Percentiles rank a stretch among this genome's conserved stretches.
Evolutionary conservation across 1,140 invertebrate genomes (phyloP).

Genomic region (Linepithema humile): DNA sequence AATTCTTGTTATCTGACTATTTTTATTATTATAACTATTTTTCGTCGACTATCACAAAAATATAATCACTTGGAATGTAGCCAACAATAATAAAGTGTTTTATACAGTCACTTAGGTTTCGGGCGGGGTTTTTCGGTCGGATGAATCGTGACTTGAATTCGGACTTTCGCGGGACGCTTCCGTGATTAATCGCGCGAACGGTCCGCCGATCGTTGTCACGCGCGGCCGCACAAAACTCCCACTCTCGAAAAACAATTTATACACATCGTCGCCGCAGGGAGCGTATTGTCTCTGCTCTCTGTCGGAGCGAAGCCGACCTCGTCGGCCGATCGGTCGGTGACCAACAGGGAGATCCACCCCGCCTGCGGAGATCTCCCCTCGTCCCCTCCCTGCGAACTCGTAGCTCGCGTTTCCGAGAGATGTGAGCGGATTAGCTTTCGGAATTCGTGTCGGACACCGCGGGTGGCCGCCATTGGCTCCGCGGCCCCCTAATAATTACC

Average conservation of each 20-base stretch:
- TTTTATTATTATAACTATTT: too few species aligned
- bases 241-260: conserved; percentile 78
- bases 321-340: conserved; percentile 38
- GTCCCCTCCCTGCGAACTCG: conserved; percentile 56
- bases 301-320: conserved; percentile 68
- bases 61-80: too few species aligned
- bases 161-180: not conserved
- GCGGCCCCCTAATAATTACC: conserved; percentile 79
- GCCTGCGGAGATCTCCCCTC: conserved; percentile 38
- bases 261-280: conserved; percentile 70
- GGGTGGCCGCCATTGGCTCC: conserved; percentile 75
- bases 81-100: too few species aligned
- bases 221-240: conserved; percentile 19
- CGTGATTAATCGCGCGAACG: conserved; percentile 11
- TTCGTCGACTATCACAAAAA: too few species aligned
- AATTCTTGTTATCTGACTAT: too few species aligned
- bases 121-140: not conserved
- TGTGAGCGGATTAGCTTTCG: conserved; percentile 79
- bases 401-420: conserved; percentile 67
- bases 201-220: conserved; percentile 45
- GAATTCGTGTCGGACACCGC: conserved; percentile 79
- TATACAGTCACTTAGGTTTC: too few species aligned
- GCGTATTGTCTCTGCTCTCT: conserved; percentile 75
- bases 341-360: too few species aligned
- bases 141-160: not conserved